A percentile compares a stretch with the other conserved stretches of the same genome.
phyloP scores from a whole-genome alignment of 2,113 vertebrate genomes.

The Misgurnus mizolepis region DNA sequence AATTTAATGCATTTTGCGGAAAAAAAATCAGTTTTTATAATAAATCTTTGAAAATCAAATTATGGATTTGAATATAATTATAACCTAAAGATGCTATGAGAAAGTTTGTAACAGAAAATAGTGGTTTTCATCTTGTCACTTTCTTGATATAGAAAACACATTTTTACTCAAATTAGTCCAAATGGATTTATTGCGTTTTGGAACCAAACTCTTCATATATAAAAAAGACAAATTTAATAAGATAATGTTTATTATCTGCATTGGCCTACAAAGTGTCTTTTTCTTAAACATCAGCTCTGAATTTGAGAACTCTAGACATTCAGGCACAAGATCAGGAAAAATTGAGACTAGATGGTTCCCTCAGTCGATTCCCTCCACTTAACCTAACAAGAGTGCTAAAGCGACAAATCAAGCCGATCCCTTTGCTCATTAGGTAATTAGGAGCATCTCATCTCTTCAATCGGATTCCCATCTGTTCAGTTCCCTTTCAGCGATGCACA shows the following conservation, averaged over 20 bases:
- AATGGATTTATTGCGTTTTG: no score
- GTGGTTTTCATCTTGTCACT: no score
- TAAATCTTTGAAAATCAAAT: no score
- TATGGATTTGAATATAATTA: no score
- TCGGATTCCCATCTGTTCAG: slow-evolving; percentile 71
- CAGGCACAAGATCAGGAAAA: slow-evolving; percentile 21
- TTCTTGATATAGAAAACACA: no score
- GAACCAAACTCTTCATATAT: no score
- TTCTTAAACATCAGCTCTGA: not conserved
- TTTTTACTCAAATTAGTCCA: no score
- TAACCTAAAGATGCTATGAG: no score
- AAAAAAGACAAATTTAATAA: no score
- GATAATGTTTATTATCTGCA: not conserved
- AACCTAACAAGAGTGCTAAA: slow-evolving; percentile 76
- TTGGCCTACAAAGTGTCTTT: not conserved
- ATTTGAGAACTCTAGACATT: slow-evolving; percentile 22
- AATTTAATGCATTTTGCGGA: no score
- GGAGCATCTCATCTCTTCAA: slow-evolving; percentile 70
- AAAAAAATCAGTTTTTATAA: no score
- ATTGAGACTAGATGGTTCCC: slow-evolving; percentile 57
- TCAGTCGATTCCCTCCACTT: slow-evolving; percentile 78
- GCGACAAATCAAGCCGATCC: slow-evolving; percentile 77
- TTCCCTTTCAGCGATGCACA: slow-evolving; percentile 56
- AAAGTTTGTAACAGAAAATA: no score
- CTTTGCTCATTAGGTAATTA: slow-evolving; percentile 80